Percentiles rank a stretch among this genome's conserved stretches.
Conservation (phyloP, 2,797 vertebrate species). For the Anguilla megastoma region DNA sequence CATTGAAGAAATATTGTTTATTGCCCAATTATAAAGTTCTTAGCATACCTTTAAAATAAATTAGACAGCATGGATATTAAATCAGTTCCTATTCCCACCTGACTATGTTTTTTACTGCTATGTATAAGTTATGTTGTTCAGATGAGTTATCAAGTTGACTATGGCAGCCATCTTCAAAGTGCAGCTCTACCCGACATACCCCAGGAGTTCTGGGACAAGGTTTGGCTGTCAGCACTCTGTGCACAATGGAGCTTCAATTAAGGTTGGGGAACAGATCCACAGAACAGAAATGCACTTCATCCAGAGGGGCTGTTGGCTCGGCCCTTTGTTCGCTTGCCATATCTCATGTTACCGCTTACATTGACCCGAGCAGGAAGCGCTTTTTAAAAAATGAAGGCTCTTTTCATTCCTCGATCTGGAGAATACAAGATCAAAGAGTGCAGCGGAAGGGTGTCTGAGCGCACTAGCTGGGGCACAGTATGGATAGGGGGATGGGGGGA, state of each 20-base stretch:
- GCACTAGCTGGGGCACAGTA: neutral
- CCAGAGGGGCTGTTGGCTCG: neutral
- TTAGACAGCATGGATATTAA: too few relatives aligned
- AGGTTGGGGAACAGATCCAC: neutral
- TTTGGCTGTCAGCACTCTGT: slow-evolving; percentile 7
- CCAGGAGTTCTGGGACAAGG: neutral
- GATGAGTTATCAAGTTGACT: neutral
- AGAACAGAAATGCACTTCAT: slow-evolving; percentile 23
- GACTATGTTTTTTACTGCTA: neutral
- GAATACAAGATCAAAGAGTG: slow-evolving; percentile 23
- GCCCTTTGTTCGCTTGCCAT: slow-evolving; percentile 12
- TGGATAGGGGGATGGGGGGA: neutral
- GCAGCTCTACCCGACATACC: neutral
- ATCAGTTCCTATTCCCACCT: too few relatives aligned
- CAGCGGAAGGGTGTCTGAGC: slow-evolving; percentile 7
- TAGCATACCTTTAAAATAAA: too few relatives aligned
- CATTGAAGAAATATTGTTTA: neutral
- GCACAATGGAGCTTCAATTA: slow-evolving; percentile 8
- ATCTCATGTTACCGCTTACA: slow-evolving; percentile 21
- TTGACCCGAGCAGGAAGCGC: slow-evolving; percentile 2
- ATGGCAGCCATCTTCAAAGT: neutral
- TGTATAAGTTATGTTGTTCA: neutral
- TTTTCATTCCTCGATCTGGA: slow-evolving; percentile 20
- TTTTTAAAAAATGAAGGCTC: slow-evolving; percentile 25
- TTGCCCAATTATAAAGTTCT: too few relatives aligned